phyloP scores from a whole-genome alignment of 1,140 invertebrate genomes.

The Procambarus virginalis region DNA sequence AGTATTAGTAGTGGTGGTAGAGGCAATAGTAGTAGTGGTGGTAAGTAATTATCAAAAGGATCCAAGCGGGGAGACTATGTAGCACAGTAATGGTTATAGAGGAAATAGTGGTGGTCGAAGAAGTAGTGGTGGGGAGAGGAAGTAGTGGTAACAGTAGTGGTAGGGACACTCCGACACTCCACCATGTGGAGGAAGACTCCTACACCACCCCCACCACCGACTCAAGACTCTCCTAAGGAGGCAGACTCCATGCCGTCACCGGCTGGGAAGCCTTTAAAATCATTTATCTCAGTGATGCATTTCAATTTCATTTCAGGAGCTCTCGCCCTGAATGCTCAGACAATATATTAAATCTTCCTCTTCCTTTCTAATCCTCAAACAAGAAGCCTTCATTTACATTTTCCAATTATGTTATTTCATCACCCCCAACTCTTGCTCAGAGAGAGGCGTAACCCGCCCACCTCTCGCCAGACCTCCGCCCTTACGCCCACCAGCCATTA shows the following conservation, averaged over 20 bases:
- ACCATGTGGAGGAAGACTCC: no score
- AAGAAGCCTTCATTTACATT: slow-evolving; percentile 69
- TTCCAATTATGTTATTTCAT: slow-evolving; percentile 70
- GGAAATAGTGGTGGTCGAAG: no score
- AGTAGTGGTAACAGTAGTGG: no score
- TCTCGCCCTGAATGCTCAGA: slow-evolving; percentile 65
- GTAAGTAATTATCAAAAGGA: no score
- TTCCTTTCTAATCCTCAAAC: slow-evolving; percentile 70
- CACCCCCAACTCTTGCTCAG: slow-evolving; percentile 41
- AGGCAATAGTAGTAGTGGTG: no score
- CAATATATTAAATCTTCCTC: slow-evolving; percentile 69
- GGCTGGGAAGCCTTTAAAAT: slow-evolving; percentile 47
- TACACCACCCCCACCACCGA: background rate
- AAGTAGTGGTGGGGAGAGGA: no score
- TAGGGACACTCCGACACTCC: background rate
- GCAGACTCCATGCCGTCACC: background rate
- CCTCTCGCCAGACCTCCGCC: slow-evolving; percentile 17
- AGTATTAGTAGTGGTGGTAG: no score
- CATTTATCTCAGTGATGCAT: slow-evolving; percentile 68
- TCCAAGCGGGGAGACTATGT: no score
- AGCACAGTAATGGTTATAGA: no score
- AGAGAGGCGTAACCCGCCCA: slow-evolving; percentile 49
- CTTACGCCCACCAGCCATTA: slow-evolving; percentile 52
- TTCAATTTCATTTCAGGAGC: slow-evolving; percentile 66
- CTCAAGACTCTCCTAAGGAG: background rate